A percentile compares a stretch with the other conserved stretches of the same genome.
These are phyloP conservation scores for Lithophane semibrunnea DNA, from an alignment of 2,888 invertebrate genomes.

Conservation along the genomic window DNA sequence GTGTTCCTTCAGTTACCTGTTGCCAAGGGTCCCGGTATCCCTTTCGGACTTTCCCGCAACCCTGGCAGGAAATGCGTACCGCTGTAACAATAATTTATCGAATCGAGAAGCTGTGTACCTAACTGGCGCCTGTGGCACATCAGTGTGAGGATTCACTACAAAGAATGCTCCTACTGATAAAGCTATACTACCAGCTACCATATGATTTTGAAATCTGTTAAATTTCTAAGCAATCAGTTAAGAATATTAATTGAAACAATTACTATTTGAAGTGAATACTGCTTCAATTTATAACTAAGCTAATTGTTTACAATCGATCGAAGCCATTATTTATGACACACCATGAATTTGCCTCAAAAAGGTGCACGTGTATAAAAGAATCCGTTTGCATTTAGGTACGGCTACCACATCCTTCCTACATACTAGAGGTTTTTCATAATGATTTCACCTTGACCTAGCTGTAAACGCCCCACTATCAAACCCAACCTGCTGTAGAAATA, in stretches of 20 bases:
- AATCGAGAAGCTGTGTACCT: background rate
- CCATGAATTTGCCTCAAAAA: background rate
- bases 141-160: background rate
- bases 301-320: background rate
- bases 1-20: no score
- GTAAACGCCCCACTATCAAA: background rate
- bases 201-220: background rate
- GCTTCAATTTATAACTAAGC: background rate
- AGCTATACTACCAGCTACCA: background rate
- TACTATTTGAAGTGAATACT: no score
- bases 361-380: background rate
- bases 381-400: background rate
- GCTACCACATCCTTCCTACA: background rate
- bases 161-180: background rate
- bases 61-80: no score
- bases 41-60: no score
- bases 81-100: background rate
- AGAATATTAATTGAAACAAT: background rate
- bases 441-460: background rate
- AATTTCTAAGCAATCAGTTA: background rate
- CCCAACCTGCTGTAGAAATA: conserved; percentile 9
- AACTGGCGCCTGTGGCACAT: background rate
- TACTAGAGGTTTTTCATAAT: background rate
- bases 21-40: no score
- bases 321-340: background rate